Evolutionary conservation across 2,113 vertebrate species (phyloP).

Genomic region (Synchiropus splendidus): DNA sequence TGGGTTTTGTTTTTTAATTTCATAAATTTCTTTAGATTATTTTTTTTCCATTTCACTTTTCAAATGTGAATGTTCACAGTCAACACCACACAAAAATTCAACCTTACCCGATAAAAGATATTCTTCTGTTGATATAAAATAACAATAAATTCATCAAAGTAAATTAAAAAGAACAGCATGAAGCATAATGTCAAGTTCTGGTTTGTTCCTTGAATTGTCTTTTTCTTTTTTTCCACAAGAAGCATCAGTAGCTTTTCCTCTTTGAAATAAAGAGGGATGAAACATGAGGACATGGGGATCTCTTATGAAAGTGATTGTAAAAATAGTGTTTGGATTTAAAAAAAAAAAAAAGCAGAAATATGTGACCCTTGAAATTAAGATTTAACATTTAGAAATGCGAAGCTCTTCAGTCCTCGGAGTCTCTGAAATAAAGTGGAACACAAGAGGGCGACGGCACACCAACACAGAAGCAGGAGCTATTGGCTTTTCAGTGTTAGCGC

Average conservation of each 20-base stretch:
- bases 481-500: too few relatives aligned
- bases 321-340: constrained; percentile 33
- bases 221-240: constrained; percentile 27
- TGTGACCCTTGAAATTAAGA: constrained; percentile 24
- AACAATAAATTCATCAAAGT: constrained; percentile 59
- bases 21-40: constrained; percentile 57
- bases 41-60: constrained; percentile 57
- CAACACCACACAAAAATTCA: constrained; percentile 63
- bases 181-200: constrained; percentile 49
- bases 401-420: constrained; percentile 31
- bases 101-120: constrained; percentile 58
- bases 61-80: constrained; percentile 68
- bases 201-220: constrained; percentile 20
- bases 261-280: constrained; percentile 17
- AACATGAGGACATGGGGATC: constrained; percentile 34
- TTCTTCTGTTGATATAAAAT: constrained; percentile 63
- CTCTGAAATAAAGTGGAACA: constrained; percentile 25
- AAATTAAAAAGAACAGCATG: constrained; percentile 67
- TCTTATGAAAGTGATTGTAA: constrained; percentile 19
- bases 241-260: constrained; percentile 31
- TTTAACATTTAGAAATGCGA: constrained; percentile 31
- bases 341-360: constrained; percentile 38
- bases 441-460: constrained; percentile 30
- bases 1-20: constrained; percentile 55
- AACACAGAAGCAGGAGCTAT: constrained; percentile 30